Percentiles rank a stretch among this genome's conserved stretches.
Evolutionary conservation across 2,797 vertebrate species (phyloP).

Genomic region (Phoeniculus purpureus): DNA sequence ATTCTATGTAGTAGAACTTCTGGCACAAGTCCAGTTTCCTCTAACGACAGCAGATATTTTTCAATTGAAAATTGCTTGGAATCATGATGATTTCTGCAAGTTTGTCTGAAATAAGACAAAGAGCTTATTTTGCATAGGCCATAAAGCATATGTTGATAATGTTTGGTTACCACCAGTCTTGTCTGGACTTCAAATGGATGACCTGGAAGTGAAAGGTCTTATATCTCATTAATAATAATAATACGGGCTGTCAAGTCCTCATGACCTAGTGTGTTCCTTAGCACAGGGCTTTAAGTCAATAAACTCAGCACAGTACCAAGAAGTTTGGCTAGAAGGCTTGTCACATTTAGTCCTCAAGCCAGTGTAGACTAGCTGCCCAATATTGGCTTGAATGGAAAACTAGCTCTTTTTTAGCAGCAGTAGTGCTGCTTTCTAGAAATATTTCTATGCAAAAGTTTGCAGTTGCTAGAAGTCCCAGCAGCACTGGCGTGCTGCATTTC

Average conservation of each 20-base stretch:
- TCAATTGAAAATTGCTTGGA: neutral
- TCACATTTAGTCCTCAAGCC: neutral
- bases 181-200: slow-evolving; percentile 60
- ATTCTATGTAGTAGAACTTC: neutral
- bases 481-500: neutral
- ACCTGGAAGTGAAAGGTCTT: slow-evolving; percentile 66
- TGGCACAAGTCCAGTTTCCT: neutral
- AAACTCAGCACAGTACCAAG: neutral
- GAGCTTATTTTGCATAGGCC: slow-evolving; percentile 26
- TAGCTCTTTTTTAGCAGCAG: neutral
- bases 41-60: neutral
- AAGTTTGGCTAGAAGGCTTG: neutral
- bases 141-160: slow-evolving; percentile 52
- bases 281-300: slow-evolving; percentile 7
- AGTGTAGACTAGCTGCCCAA: accelerated
- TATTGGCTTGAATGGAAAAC: neutral
- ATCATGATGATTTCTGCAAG: neutral
- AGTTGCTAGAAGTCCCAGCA: neutral
- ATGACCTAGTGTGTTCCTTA: neutral
- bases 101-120: slow-evolving; percentile 24
- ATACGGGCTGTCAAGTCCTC: slow-evolving; percentile 39
- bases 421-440: neutral
- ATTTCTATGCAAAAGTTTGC: neutral
- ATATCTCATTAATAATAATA: slow-evolving; percentile 65
- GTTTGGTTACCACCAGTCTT: slow-evolving; percentile 27